These are phyloP conservation scores for Aporophyla lueneburgensis DNA, from an alignment of 2,888 invertebrate genomes.

Conservation along the genomic window DNA sequence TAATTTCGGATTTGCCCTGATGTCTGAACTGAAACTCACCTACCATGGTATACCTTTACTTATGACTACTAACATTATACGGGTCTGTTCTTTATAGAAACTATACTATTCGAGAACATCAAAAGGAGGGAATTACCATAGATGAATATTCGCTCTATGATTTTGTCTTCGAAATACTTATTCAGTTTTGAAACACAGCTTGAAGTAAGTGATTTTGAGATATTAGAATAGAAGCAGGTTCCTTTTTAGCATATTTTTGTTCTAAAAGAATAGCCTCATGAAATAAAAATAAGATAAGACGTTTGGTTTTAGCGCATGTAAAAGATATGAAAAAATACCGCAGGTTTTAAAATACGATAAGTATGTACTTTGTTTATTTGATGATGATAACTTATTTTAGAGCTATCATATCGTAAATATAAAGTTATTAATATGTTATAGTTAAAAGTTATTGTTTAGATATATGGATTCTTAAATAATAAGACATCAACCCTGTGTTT, in stretches of 20 bases:
- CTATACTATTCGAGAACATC: conserved; percentile 22
- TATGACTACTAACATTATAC: neutral
- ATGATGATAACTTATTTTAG: neutral
- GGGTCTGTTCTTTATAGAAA: neutral
- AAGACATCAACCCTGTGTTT: too few relatives aligned
- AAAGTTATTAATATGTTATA: neutral
- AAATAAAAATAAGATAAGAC: neutral
- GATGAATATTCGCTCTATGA: conserved; percentile 35
- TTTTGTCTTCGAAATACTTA: conserved; percentile 23
- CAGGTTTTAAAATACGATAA: too few relatives aligned
- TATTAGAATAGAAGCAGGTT: conserved; percentile 3
- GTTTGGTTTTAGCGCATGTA: neutral
- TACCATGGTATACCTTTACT: neutral
- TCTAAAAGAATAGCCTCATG: neutral
- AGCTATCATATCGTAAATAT: neutral
- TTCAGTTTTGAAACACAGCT: conserved; percentile 8
- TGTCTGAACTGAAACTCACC: neutral
- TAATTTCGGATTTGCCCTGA: too few relatives aligned
- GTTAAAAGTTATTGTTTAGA: too few relatives aligned
- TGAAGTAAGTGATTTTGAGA: conserved; percentile 17
- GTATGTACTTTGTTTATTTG: neutral
- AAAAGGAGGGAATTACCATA: conserved; percentile 39
- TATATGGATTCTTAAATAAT: too few relatives aligned
- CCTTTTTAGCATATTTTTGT: conserved; percentile 17
- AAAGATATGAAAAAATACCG: neutral